A percentile compares a stretch with the other conserved stretches of the same genome.
These are phyloP conservation scores for Tolmerus cingulatus DNA, from an alignment of 2,888 invertebrate species.

Conservation along the genomic window DNA sequence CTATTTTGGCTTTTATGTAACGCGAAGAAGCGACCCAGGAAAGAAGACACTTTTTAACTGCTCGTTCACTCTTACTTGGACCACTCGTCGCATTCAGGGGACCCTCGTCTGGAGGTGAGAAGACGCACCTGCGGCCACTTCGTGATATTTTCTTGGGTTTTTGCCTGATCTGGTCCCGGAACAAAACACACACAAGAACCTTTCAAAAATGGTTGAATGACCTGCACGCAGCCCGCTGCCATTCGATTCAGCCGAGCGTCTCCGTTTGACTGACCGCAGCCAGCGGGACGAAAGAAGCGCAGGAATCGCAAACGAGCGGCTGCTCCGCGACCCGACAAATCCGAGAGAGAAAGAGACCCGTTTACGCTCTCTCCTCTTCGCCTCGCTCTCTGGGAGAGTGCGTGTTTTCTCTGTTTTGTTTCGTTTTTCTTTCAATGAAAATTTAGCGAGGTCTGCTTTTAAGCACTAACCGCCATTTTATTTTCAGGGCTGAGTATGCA, in stretches of 20 bases:
- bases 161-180: not conserved
- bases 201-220: not conserved
- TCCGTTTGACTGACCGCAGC: not conserved
- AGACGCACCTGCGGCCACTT: not conserved
- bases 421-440: not conserved
- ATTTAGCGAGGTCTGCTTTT: not conserved
- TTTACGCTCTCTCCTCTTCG: not conserved
- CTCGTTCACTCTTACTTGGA: not conserved
- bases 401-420: not conserved
- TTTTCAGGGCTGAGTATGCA: not conserved
- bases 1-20: constrained; percentile 14
- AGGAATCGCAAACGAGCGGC: not conserved
- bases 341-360: not conserved
- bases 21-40: not conserved
- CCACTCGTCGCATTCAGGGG: not conserved
- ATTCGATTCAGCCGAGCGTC: not conserved
- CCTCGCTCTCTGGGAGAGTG: not conserved
- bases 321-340: not conserved
- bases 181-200: not conserved
- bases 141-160: not conserved
- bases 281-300: not conserved
- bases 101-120: not conserved
- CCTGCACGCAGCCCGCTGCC: not conserved
- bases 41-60: not conserved
- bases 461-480: not conserved